Evolutionary conservation across 2,797 vertebrate genomes (phyloP).

Genomic region (Okamejei kenojei): DNA sequence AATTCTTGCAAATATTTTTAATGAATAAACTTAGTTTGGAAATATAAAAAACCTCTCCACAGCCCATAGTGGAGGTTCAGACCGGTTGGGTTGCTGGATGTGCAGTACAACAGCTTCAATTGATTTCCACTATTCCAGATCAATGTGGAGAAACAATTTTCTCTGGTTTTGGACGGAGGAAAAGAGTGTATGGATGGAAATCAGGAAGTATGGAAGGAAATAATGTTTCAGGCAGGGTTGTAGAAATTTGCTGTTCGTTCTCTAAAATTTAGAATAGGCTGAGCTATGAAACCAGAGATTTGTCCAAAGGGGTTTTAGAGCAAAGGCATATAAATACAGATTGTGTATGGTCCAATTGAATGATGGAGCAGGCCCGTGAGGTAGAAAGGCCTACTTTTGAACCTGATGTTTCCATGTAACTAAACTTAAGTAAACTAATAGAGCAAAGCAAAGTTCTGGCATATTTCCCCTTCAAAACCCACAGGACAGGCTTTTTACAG

Average conservation of each 20-base stretch:
- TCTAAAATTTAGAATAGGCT: background rate
- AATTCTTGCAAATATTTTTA: too few relatives aligned
- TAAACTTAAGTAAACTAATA: background rate
- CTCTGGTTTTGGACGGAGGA: too few relatives aligned
- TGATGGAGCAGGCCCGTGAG: background rate
- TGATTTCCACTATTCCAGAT: too few relatives aligned
- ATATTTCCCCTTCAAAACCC: background rate
- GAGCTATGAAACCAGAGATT: background rate
- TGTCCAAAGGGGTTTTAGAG: background rate
- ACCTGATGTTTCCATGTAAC: background rate
- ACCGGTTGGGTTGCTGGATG: too few relatives aligned
- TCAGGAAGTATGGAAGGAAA: background rate
- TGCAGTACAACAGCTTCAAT: too few relatives aligned
- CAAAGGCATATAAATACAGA: too few relatives aligned
- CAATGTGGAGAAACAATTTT: background rate
- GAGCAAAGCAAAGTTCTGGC: background rate
- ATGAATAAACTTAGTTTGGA: too few relatives aligned
- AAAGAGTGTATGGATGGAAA: background rate
- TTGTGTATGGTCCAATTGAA: background rate
- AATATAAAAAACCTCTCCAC: too few relatives aligned
- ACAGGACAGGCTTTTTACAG: background rate
- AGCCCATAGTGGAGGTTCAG: too few relatives aligned
- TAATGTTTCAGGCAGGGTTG: background rate
- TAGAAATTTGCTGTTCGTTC: background rate
- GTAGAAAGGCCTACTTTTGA: background rate